Evolutionary conservation across 1,140 invertebrate genomes (phyloP).

Genomic region (Patella vulgata): DNA sequence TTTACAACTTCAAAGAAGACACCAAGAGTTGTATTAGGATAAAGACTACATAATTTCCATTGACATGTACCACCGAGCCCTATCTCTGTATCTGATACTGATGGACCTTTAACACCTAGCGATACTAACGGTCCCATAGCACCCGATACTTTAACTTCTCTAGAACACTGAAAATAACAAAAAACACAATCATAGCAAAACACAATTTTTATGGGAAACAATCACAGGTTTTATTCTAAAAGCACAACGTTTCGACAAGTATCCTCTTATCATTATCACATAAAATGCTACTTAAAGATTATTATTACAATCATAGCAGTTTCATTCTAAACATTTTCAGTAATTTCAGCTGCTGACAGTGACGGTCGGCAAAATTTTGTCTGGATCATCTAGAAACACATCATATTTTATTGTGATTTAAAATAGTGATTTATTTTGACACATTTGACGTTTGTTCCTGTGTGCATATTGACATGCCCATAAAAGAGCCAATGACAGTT

Average conservation of each 20-base stretch:
- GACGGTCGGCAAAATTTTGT: too few species aligned
- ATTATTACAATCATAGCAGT: background rate
- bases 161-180: slow-evolving; percentile 70
- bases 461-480: too few species aligned
- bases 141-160: slow-evolving; percentile 81
- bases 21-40: slow-evolving; percentile 90
- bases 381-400: too few species aligned
- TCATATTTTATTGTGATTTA: too few species aligned
- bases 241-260: too few species aligned
- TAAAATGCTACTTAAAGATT: background rate
- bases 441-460: too few species aligned
- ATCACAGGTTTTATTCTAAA: too few species aligned
- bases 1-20: slow-evolving; percentile 98
- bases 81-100: slow-evolving; percentile 91
- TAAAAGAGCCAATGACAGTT: too few species aligned
- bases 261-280: background rate
- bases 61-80: slow-evolving; percentile 97
- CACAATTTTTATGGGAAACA: too few species aligned
- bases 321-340: background rate
- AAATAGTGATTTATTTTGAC: too few species aligned
- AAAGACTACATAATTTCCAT: slow-evolving; percentile 98
- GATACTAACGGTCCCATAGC: slow-evolving; percentile 97
- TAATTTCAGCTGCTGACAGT: too few species aligned
- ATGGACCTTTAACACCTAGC: slow-evolving; percentile 86
- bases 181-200: background rate